Evolutionary conservation across 2,113 vertebrate species (phyloP).

Genomic region (Podiceps cristatus): DNA sequence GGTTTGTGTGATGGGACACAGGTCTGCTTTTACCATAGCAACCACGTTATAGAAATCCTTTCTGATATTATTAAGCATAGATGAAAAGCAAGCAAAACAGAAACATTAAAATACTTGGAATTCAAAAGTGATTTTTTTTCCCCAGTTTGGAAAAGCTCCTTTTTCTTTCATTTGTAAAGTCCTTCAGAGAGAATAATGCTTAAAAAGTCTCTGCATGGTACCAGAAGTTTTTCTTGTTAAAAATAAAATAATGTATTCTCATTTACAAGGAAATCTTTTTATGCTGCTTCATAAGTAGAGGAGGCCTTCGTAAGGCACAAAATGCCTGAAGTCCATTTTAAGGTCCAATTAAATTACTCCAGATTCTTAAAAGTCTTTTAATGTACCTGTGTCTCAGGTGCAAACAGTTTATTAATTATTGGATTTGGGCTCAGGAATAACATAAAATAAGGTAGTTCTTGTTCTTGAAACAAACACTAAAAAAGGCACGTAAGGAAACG

Average conservation of each 20-base stretch:
- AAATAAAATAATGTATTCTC: conserved; percentile 10
- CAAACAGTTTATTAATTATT: not conserved
- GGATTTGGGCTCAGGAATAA: not conserved
- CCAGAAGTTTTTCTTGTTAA: conserved; percentile 9
- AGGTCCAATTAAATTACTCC: not conserved
- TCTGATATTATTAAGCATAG: conserved; percentile 28
- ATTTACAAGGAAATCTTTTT: not conserved
- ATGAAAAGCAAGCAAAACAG: conserved; percentile 27
- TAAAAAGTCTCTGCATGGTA: conserved; percentile 17
- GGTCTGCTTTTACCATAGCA: conserved; percentile 45
- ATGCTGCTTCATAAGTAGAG: not conserved
- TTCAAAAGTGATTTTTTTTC: not conserved
- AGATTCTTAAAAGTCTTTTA: not conserved
- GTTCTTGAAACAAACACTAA: not conserved
- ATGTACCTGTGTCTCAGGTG: not conserved
- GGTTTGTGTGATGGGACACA: not conserved
- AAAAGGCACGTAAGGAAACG: accelerated
- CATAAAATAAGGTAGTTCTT: not conserved
- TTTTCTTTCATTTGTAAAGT: conserved; percentile 39
- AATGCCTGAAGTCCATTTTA: not conserved
- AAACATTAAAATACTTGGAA: conserved; percentile 37
- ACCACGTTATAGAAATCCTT: not conserved
- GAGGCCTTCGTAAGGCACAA: not conserved
- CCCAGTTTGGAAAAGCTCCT: conserved; percentile 4
- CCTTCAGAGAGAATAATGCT: conserved; percentile 25